Percentiles rank a stretch among this genome's conserved stretches.
These are phyloP conservation scores for Cryptops parisi DNA, from an alignment of 2,888 invertebrate species.

Conservation along the genomic window DNA sequence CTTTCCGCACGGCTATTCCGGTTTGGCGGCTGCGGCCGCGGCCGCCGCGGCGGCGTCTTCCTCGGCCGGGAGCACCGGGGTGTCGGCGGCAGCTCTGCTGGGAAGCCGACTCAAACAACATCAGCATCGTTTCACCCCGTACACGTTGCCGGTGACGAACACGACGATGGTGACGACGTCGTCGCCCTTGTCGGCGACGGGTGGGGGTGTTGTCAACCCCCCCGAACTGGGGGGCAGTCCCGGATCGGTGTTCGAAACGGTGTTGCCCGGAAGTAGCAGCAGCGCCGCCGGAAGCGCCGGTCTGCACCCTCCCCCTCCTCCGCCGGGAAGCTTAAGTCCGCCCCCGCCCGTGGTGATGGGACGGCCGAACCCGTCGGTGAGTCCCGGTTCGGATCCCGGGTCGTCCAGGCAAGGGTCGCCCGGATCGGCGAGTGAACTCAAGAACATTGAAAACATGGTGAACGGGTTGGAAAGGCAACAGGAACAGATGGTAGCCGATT, in stretches of 20 bases:
- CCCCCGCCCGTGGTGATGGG: constrained; percentile 6
- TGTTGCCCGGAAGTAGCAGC: constrained; percentile 41
- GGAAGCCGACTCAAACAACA: constrained; percentile 38
- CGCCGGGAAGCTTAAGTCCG: no score
- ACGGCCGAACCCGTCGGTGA: neutral
- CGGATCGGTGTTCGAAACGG: constrained; percentile 70
- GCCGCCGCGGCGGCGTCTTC: constrained; percentile 20
- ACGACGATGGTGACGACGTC: constrained; percentile 25
- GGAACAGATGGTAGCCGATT: constrained; percentile 20
- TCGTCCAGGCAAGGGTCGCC: constrained; percentile 31
- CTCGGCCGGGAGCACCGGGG: constrained; percentile 16
- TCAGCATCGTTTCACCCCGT: constrained; percentile 69
- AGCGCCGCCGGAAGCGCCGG: constrained; percentile 13
- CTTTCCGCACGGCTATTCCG: constrained; percentile 47
- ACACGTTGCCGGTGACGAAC: constrained; percentile 44
- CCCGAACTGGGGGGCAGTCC: constrained; percentile 40
- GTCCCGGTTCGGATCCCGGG: neutral
- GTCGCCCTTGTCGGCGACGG: constrained; percentile 15
- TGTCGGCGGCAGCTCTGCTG: constrained; percentile 20
- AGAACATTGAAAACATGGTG: constrained; percentile 95
- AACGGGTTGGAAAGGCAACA: constrained; percentile 78
- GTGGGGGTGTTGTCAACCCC: no score
- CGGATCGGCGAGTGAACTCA: constrained; percentile 62
- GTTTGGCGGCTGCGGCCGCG: constrained; percentile 25
- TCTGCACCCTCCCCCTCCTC: neutral